Evolutionary conservation across 1,140 invertebrate genomes (phyloP), one percentile per base, ranked within the genome.

Genomic region (Penaeus chinensis): DNA sequence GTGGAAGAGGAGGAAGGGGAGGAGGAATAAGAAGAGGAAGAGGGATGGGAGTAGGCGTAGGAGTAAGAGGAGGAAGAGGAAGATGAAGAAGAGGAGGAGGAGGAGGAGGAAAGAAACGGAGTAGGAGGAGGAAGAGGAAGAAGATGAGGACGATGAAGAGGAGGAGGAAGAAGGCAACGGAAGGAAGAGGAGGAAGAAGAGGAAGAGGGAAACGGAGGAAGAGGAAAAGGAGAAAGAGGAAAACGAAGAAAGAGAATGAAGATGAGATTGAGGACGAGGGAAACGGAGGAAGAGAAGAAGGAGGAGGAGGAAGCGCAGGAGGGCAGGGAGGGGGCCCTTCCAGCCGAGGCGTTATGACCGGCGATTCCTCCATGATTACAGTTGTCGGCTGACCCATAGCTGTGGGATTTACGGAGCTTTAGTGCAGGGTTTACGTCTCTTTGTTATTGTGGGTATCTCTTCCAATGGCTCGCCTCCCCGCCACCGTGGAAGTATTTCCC

Each of bases 301-400:
- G n/a, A 16, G 37, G 27, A 22, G 42, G 66, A 84, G 47, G 65
- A 19, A 19, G 65, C 16, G 7, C 22, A 47, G 0, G 19, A 20
- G 79, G 8, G 22, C 18, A 13, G 24, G 61, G 24, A 71, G 61
- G 71, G 16, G 37, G 77, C 78, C 82, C 47, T 2, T 7, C 10
- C 54, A 16, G 11, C 11, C 54, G 54, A 54, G 54, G 54, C 54
- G 82, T 84, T 84, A 76, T 47, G 69, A 42, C 37, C 54, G 69
- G 47, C 32, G 82, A 84, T 85, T 65, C 62, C 79, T 79, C 84
- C 76, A 69, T 47, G 84, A 85, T 85, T 85, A 80, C 77, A 66
- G 62, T 80, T 85, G 84, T 85, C 63, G 62, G 47, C 24, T 79
- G 84, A 84, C 74, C 83, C 47, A 60, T 77, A 76, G 54, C 74